Base-by-base conservation (phyloP, 23 tunicate genomes). In the Trididemnum clinides region DNA sequence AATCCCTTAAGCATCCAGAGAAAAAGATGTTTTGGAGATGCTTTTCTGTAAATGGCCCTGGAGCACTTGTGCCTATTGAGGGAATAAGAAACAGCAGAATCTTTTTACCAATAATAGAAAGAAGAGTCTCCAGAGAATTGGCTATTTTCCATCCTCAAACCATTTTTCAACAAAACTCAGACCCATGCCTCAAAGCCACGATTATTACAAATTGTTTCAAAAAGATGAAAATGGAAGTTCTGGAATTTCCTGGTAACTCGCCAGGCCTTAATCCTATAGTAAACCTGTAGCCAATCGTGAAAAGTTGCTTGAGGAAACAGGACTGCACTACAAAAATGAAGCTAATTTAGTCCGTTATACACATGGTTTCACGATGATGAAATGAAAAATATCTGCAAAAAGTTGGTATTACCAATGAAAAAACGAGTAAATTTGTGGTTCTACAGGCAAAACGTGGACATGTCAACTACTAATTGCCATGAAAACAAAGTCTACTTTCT, bases 391-490 rank as follows among this genome's bases (percentile, higher is more conserved):
- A 62, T 62, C 69, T 62, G 69, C 27, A 62, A 62, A 21, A 62
- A 62, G 69, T 62, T 62, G 69, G 27, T 62, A 12, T 62, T 21
- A 62, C 21, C 69, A 62, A 62, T 12, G 27, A 62, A 62, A 62
- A 62, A 21, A 62, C 69, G 69, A 21, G 69, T 12, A 21, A 26
- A 62, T 62, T 62, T 62, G n/a, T n/a, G 27, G 27, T 62, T 21
- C 27, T 19, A 62, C 26, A 62, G 69, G 27, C 27, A 62, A 62
- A 62, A 62, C 26, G 27, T 12, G 69, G 69, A 62, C 69, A 62
- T 62, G 21, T 62, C 69, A 62, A 62, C 27, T 62, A 62, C 21
- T 62, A 62, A 62, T 62, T 62, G 69, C 69, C 69, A 62, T 62
- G 6, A 62, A 62, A 62, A 15, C 27, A 62, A 62, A 62, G 69